Percentiles rank a stretch among this genome's conserved stretches.
phyloP scores from a whole-genome alignment of 2,888 invertebrate genomes.

The Clivina fossor region DNA sequence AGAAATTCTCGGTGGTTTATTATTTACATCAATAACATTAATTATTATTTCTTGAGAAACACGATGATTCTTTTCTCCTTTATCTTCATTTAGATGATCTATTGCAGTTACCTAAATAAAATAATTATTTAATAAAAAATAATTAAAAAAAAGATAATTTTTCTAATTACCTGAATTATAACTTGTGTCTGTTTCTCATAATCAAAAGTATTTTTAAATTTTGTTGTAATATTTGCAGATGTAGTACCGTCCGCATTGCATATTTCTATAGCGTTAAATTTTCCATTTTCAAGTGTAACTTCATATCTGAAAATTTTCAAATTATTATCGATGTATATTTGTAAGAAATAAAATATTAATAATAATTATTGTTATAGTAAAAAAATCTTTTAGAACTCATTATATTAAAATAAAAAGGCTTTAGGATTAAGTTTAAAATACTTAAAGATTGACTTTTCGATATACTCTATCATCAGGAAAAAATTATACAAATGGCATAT shows the following conservation, averaged over 20 bases:
- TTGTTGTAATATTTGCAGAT: constrained; percentile 62
- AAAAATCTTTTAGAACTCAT: too few relatives aligned
- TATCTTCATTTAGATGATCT: constrained; percentile 51
- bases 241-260: constrained; percentile 46
- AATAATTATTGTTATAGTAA: not conserved
- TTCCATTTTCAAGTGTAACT: not conserved
- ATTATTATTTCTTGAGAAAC: constrained; percentile 61
- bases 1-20: constrained; percentile 67
- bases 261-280: not conserved
- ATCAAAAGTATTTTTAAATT: constrained; percentile 59
- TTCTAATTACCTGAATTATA: constrained; percentile 18
- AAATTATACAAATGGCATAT: too few relatives aligned
- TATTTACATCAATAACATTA: constrained; percentile 69
- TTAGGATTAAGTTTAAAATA: too few relatives aligned
- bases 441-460: too few relatives aligned
- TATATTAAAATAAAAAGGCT: too few relatives aligned
- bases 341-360: too few relatives aligned
- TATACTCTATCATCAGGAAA: too few relatives aligned
- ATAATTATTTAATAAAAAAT: not conserved
- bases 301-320: constrained; percentile 50
- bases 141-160: not conserved
- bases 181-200: constrained; percentile 59
- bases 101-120: constrained; percentile 56
- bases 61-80: constrained; percentile 52
- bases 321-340: too few relatives aligned